Percentiles rank a stretch among this genome's conserved stretches.
Evolutionary conservation across 2,797 vertebrate species (phyloP).

Genomic region (Phaenicophaeus curvirostris): DNA sequence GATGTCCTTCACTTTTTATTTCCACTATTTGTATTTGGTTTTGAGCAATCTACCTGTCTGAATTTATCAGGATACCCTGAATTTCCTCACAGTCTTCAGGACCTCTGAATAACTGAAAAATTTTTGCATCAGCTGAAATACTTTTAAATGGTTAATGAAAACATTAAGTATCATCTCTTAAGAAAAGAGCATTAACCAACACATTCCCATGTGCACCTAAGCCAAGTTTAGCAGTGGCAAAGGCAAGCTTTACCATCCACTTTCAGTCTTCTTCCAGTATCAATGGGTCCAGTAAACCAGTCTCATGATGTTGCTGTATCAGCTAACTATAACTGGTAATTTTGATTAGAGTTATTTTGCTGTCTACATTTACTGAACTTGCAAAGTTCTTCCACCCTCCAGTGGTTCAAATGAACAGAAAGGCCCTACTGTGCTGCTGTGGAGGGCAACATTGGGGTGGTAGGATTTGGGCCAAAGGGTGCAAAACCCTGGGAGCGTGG

Average conservation of each 20-base stretch:
- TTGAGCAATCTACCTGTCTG: not conserved
- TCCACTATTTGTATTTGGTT: not conserved
- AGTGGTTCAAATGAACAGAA: not conserved
- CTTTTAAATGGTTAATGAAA: not conserved
- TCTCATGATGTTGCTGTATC: not conserved
- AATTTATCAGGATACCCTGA: not conserved
- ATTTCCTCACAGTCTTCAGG: not conserved
- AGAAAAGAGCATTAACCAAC: not conserved
- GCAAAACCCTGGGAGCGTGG: accelerated
- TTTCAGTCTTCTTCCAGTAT: not conserved
- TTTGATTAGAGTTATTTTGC: not conserved
- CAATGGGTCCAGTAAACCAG: not conserved
- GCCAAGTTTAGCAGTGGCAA: not conserved
- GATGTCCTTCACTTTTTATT: not conserved
- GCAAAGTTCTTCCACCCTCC: not conserved
- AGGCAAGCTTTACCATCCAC: not conserved
- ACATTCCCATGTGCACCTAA: not conserved
- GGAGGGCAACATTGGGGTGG: not conserved
- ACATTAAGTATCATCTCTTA: not conserved
- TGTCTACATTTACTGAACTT: not conserved
- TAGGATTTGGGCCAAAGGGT: not conserved
- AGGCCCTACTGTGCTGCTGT: not conserved
- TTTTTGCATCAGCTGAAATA: not conserved
- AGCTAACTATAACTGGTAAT: not conserved
- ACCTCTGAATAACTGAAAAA: not conserved